Percentiles rank a stretch among this genome's conserved stretches.
Conservation (phyloP, 2,888 invertebrate species). For the Pandemis cinnamomeana region DNA sequence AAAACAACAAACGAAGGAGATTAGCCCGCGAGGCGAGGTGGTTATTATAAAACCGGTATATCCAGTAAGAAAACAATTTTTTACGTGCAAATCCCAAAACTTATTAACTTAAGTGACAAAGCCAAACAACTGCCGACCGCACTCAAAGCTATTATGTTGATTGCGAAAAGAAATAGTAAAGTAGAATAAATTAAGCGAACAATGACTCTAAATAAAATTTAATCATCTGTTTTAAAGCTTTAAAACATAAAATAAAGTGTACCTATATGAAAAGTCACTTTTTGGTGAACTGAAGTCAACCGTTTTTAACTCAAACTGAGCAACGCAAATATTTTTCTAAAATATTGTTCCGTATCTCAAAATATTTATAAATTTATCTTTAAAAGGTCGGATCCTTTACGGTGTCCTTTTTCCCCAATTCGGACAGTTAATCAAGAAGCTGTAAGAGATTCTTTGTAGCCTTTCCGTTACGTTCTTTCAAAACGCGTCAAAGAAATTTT, state of each 20-base stretch:
- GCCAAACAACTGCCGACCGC: neutral
- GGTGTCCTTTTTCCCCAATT: neutral
- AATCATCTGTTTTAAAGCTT: too few species aligned
- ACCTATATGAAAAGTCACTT: too few species aligned
- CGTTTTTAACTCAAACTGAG: neutral
- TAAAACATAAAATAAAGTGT: too few species aligned
- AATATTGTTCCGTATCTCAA: neutral
- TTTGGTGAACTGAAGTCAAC: too few species aligned
- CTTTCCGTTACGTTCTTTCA: neutral
- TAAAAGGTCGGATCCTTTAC: neutral
- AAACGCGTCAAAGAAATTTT: constrained; percentile 1
- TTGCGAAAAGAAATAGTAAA: neutral
- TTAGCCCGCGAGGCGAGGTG: neutral
- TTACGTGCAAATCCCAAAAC: neutral
- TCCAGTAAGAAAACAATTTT: neutral
- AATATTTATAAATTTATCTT: neutral
- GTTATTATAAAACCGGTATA: neutral
- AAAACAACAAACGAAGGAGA: neutral
- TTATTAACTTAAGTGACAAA: neutral
- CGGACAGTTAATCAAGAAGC: neutral
- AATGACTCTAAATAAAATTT: too few species aligned
- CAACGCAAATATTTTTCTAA: neutral
- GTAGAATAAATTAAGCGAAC: neutral
- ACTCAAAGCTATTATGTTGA: neutral
- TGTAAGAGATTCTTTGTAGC: neutral